Evolutionary conservation across 2,888 invertebrate species (phyloP), one percentile per base, ranked within the genome.

Genomic region (Halocaridina rubra): DNA sequence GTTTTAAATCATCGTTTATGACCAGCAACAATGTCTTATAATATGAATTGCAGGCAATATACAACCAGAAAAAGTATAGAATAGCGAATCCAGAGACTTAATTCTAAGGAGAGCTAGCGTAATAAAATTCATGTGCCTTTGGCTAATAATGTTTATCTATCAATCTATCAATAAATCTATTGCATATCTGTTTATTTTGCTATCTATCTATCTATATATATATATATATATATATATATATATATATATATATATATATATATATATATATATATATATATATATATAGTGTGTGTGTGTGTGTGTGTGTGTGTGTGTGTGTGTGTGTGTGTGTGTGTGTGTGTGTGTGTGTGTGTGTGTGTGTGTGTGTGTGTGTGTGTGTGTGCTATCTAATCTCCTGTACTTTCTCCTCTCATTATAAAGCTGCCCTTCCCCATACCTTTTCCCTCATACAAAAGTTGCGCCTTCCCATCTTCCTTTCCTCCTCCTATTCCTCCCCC

Each of bases 221-320:
- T 39, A 0, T 75, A 10, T 53, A 0, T 75, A 27, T 57, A 24
- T 57, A 29, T 27, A 24, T 57, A 57, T 57, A 75, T 57, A 30
- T 75, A 75, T 75, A 30, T 75, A 75, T 75, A 30, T 59, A 75
- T 75, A 57, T 75, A 75, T 75, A 3, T 75, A 75, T 57, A 53
- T 75, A 59, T 57, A 53, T 57, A 53, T 74, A 53, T 74, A 74
- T 22, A 53, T 74, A 27, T 74, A 53, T 74, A 13, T 53, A 53
- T 53, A 53, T 53, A 10, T 74, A 53, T 39, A 39, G n/a, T 72
- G 22, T 72, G 19, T 39, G 3, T 72, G 13, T 72, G 24, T 39
- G 16, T 32, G 22, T 71, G 32, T 33, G 10, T n/a, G 19, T 72
- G 33, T 72, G 39, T 67, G 22, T 64, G 22, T 64, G 29, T 3